Evolutionary conservation across 2,888 invertebrate genomes (phyloP).

Genomic region (Spicauda simplicius): DNA sequence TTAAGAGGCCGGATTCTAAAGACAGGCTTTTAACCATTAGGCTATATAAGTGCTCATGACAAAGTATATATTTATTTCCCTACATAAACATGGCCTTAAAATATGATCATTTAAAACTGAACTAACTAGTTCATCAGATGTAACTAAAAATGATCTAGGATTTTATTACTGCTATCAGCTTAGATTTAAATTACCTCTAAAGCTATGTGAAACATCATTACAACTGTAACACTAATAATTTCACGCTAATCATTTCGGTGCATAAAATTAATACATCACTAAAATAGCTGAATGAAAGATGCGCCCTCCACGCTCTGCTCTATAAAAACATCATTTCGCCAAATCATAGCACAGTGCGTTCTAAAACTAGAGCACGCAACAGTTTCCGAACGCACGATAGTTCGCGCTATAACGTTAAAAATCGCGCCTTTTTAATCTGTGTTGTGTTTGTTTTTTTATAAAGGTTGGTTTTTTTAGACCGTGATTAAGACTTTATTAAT

Average conservation of each 20-base stretch:
- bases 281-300: conserved; percentile 52
- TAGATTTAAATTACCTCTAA: too few relatives aligned
- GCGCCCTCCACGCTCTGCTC: conserved; percentile 53
- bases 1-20: too few relatives aligned
- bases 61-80: too few relatives aligned
- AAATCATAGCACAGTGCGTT: conserved; percentile 65
- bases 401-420: conserved; percentile 31
- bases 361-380: conserved; percentile 55
- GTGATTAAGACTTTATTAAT: conserved; percentile 9
- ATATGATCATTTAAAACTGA: too few relatives aligned
- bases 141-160: too few relatives aligned
- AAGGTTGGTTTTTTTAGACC: conserved; percentile 21
- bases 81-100: too few relatives aligned
- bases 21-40: too few relatives aligned
- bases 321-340: conserved; percentile 70
- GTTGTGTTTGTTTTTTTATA: conserved; percentile 23
- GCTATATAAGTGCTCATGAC: too few relatives aligned
- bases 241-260: conserved; percentile 27
- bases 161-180: too few relatives aligned
- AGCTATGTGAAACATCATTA: neutral
- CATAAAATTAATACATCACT: conserved; percentile 47
- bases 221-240: conserved; percentile 1
- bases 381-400: conserved; percentile 44
- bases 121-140: too few relatives aligned
- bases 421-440: conserved; percentile 26